Evolutionary conservation across 2,113 vertebrate genomes (phyloP), one percentile per base, ranked within the genome.

Genomic region (Struthio camelus): DNA sequence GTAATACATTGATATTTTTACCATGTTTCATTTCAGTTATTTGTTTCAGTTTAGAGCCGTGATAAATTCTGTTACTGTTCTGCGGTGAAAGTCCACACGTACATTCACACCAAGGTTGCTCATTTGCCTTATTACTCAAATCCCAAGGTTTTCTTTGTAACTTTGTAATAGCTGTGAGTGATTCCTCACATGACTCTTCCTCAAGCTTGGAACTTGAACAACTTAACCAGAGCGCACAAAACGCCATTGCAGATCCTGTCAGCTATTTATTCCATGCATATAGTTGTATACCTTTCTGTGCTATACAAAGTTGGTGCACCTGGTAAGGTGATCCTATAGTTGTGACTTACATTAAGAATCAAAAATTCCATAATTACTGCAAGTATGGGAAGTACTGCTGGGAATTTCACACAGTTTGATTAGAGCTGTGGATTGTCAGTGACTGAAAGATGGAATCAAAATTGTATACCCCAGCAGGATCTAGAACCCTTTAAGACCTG

Each of bases 81-180:
- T 72, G 14, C 40, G 32, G 34, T 77, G 53, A 32, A 87, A 85
- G 62, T 51, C 48, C 67, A 70, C 4, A 24, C 75, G 54, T 11
- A 77, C n/a, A 56, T 51, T 91, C 79, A 85, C 30, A 89, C 18
- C 67, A 70, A 44, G 51, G n/a, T 46, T 92, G 66, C 30, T 93
- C 24, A 71, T 90, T 92, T 90, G 20, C 85, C 36, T 85, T 67
- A 40, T 65, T 38, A 69, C 38, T 80, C 51, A 91, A 51, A 69
- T 40, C 32, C 9, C 65, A 46, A 69, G 32, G 67, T 85, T 50
- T 79, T 6, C 27, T 34, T 91, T 89, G 87, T 76, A 79, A 32
- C 17, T 73, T 65, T 48, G 34, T 34, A 11, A 10, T 67, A 48
- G 3, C 25, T 44, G 17, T 65, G n/a, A 14, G 30, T 20, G 17